A percentile compares a stretch with the other conserved stretches of the same genome.
Evolutionary conservation across 53 echinoderm and acorn worm species (phyloP).

Genomic region (Apostichopus leukothele): DNA sequence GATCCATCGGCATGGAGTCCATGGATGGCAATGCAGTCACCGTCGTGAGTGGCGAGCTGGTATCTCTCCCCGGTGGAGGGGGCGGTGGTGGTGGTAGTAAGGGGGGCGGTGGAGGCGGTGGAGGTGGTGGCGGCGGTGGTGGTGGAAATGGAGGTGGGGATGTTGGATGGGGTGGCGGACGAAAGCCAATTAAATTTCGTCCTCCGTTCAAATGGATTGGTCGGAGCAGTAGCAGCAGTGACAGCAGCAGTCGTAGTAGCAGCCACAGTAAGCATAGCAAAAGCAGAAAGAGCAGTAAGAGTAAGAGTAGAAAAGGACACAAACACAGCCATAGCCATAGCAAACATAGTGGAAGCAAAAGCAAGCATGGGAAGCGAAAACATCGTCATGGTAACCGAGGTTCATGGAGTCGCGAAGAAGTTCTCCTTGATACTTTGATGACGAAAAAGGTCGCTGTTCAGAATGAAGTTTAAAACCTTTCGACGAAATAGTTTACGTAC

Average conservation of each 20-base stretch:
- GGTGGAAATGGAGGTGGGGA: conserved; percentile 8
- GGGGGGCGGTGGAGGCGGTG: not conserved
- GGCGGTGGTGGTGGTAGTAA: conserved; percentile 1
- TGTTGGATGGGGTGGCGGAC: conserved; percentile 19
- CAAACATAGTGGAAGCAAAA: not conserved
- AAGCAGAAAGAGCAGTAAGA: not conserved
- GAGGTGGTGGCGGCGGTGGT: conserved; percentile 3
- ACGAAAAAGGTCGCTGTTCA: not conserved
- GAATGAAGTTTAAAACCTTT: not conserved
- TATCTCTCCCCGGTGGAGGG: conserved; percentile 7
- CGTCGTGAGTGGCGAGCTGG: conserved; percentile 60
- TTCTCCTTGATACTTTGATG: not conserved
- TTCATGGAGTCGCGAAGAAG: conserved; percentile 33
- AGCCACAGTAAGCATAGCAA: not conserved
- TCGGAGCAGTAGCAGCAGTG: conserved; percentile 7
- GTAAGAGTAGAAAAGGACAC: not conserved
- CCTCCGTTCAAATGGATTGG: not conserved
- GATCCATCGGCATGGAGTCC: conserved; percentile 35
- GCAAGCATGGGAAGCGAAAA: conserved; percentile 12
- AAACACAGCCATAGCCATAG: not conserved
- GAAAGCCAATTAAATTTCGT: not conserved
- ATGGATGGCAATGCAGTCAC: conserved; percentile 75
- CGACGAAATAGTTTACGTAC: no score
- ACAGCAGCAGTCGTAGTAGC: not conserved
- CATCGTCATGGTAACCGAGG: not conserved